Base-by-base conservation (phyloP, 2,888 invertebrate species). In the Hipparchia sbordonii region DNA sequence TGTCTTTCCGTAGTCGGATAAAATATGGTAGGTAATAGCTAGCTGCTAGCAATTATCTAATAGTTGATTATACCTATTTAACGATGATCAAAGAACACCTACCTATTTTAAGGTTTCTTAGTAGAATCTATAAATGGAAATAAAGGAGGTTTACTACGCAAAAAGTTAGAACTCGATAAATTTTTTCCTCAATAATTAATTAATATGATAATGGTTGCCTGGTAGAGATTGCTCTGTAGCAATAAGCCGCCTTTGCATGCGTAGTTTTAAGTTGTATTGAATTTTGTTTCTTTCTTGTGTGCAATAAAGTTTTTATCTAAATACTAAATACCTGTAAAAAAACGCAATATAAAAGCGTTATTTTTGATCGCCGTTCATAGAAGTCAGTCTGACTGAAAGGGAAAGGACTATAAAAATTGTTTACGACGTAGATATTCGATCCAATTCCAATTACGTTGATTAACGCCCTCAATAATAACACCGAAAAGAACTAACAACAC, bases 371-470 rank as follows among this genome's bases (percentile, higher is more conserved):
- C 63, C n/a, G 65, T 66, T 66, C 52, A 46, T 45, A 56, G 72
- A 74, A 76, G 62, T 23, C 74, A 65, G 9, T 60, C 7, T 71
- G 68, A 48, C 63, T 63, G 56, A 45, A 71, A 72, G 72, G 52
- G 45, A 72, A 62, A 56, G 59, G 63, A 72, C 65, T 68, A 62
- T 72, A 72, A 72, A 62, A 72, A 67, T 12, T 13, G 66, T 60
- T 70, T 52, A 73, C 62, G 73, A 12, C 48, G 65, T 71, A 67
- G 46, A 6, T 46, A 46, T 46, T 48, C 48, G 48, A 48, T 69
- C 67, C 66, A 33, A 66, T 67, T 68, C 68, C 68, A 72, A 23
- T 76, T 72, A 71, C 67, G 61, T 54, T 70, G 70, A 68, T 76
- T 61, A 52, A 52, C 54, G 57, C 6, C 12, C 51, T n/a, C 66